Percentiles rank a stretch among this genome's conserved stretches.
Evolutionary conservation across 2,113 vertebrate species (phyloP).

Genomic region (Ginglymostoma cirratum): DNA sequence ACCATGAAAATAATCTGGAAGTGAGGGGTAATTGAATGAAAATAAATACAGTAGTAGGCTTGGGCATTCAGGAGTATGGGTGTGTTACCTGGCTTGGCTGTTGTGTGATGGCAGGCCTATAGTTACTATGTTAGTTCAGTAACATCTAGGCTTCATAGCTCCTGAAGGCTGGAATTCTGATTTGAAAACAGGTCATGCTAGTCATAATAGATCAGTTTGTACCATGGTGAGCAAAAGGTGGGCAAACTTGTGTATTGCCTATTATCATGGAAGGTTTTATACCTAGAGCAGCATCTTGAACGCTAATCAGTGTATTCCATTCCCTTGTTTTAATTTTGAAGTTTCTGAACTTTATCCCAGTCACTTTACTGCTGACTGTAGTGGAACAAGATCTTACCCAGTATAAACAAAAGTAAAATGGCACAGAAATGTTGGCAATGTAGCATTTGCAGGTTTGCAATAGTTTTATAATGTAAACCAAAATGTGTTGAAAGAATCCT

Average conservation of each 20-base stretch:
- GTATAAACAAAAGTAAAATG: slow-evolving; percentile 28
- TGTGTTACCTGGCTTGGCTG: neutral
- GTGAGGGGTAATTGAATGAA: neutral
- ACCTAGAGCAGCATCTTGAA: neutral
- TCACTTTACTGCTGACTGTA: neutral
- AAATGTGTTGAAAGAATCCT: neutral
- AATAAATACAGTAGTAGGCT: neutral
- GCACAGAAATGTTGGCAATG: neutral
- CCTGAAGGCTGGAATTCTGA: neutral
- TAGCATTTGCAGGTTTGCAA: neutral
- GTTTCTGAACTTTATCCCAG: neutral
- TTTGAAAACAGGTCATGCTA: neutral
- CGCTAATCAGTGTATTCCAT: neutral
- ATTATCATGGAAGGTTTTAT: neutral
- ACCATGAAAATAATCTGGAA: neutral
- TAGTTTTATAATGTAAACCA: neutral
- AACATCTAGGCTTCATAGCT: neutral
- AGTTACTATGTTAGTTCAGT: neutral
- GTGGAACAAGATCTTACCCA: neutral
- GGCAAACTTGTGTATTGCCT: neutral
- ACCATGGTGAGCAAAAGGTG: neutral
- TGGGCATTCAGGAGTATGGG: neutral
- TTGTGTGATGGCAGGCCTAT: neutral
- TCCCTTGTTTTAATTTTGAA: neutral
- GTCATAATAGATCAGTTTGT: neutral